Percentiles rank a stretch among this genome's conserved stretches.
Evolutionary conservation across 2,113 vertebrate species (phyloP).

Genomic region (Trochalopteron elliotii): DNA sequence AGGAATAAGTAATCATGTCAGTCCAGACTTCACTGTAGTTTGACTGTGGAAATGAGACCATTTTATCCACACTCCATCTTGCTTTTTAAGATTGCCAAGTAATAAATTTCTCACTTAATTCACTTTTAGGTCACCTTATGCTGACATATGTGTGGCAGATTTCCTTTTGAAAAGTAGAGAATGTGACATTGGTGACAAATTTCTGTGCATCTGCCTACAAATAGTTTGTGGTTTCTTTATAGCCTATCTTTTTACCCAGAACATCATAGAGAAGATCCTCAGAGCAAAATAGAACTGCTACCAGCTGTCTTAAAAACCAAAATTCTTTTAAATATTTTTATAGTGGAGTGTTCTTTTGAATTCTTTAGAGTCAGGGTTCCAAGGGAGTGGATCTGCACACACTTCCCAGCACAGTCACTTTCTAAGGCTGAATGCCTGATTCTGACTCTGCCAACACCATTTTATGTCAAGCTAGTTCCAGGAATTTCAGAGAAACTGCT

Average conservation of each 20-base stretch:
- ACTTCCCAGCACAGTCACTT: neutral
- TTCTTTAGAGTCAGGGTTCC: neutral
- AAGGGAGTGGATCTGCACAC: neutral
- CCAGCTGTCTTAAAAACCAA: neutral
- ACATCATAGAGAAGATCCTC: neutral
- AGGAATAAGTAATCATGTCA: neutral
- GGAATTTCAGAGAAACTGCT: neutral
- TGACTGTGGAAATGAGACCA: neutral
- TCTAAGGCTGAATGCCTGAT: neutral
- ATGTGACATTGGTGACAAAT: neutral
- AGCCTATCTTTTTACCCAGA: neutral
- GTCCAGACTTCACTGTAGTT: neutral
- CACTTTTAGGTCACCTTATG: neutral
- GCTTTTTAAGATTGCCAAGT: neutral
- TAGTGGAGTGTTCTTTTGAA: neutral
- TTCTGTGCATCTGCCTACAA: neutral
- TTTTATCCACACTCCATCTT: neutral
- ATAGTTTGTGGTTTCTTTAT: neutral
- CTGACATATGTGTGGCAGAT: neutral
- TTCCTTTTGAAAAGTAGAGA: neutral
- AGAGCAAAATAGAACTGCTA: neutral
- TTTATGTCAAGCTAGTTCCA: neutral
- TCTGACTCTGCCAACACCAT: neutral
- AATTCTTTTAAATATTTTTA: neutral
- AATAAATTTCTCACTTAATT: neutral